phyloP scores from a whole-genome alignment of 2,797 vertebrate species.

The Phoebastria nigripes region DNA sequence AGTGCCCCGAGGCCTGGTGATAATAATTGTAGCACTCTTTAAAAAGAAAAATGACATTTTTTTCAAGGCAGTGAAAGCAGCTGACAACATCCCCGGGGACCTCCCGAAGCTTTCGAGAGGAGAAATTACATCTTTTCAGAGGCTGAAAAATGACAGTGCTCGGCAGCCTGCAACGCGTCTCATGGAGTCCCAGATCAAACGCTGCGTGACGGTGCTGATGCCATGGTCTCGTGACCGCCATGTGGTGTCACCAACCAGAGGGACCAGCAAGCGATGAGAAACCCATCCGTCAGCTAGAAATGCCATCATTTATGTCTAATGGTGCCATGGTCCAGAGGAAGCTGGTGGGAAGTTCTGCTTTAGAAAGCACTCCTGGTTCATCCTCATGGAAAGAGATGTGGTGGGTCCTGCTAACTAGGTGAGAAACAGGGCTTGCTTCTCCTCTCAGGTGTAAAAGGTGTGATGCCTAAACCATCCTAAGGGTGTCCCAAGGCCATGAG shows the following conservation, averaged over 20 bases:
- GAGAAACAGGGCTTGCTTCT: neutral
- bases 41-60: constrained; percentile 52
- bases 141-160: constrained; percentile 10
- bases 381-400: neutral
- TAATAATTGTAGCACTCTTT: constrained; percentile 32
- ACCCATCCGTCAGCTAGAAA: neutral
- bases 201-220: rapidly evolving
- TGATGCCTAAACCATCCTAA: neutral
- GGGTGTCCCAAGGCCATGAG: neutral
- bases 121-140: constrained; percentile 41
- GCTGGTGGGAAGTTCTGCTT: neutral
- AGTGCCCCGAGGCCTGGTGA: constrained; percentile 47
- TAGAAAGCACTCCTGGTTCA: rapidly evolving
- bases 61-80: constrained; percentile 33
- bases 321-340: rapidly evolving
- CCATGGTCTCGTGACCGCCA: neutral
- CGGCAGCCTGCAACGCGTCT: neutral
- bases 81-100: constrained; percentile 18
- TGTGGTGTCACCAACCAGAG: neutral
- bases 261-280: neutral
- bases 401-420: neutral
- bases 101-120: constrained; percentile 37
- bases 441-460: neutral
- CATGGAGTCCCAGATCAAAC: neutral
- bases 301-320: rapidly evolving